Evolutionary conservation across 2,888 invertebrate genomes (phyloP).

Genomic region (Seira ritae): DNA sequence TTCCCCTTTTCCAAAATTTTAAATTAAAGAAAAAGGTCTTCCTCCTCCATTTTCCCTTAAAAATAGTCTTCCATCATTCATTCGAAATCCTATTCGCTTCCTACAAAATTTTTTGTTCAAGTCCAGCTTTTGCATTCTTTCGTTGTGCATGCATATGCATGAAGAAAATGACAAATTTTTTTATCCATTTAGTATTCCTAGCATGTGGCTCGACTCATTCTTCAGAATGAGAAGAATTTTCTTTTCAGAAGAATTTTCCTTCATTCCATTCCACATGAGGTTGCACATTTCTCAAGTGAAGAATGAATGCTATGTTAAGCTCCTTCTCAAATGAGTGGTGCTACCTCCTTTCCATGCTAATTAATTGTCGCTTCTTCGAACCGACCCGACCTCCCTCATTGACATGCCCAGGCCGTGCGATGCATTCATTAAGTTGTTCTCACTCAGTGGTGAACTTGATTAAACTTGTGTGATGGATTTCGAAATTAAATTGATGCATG

Average conservation of each 20-base stretch:
- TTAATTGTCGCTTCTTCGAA: constrained; percentile 34
- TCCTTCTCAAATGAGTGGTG: not conserved
- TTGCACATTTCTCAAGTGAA: not conserved
- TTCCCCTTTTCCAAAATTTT: not conserved
- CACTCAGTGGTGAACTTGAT: not conserved
- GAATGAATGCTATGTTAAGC: not conserved
- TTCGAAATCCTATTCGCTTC: not conserved
- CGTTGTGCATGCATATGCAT: not conserved
- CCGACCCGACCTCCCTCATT: not conserved
- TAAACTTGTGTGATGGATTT: not conserved
- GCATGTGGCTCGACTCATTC: constrained; percentile 21
- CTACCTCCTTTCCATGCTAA: constrained; percentile 18
- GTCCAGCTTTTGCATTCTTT: not conserved
- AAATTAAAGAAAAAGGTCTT: constrained; percentile 9
- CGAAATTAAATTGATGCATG: not conserved
- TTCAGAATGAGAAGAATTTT: constrained; percentile 32
- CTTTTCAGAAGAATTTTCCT: not conserved
- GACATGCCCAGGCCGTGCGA: not conserved
- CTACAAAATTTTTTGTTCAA: not conserved
- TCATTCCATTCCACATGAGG: not conserved
- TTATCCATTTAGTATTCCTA: constrained; percentile 48
- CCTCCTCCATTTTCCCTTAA: not conserved
- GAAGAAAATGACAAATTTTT: constrained; percentile 18
- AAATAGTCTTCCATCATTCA: not conserved
- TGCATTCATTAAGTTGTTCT: not conserved